A percentile compares a stretch with the other conserved stretches of the same genome.
phyloP scores from a whole-genome alignment of 2,797 vertebrate genomes.

The Neopelma chrysocephalum region DNA sequence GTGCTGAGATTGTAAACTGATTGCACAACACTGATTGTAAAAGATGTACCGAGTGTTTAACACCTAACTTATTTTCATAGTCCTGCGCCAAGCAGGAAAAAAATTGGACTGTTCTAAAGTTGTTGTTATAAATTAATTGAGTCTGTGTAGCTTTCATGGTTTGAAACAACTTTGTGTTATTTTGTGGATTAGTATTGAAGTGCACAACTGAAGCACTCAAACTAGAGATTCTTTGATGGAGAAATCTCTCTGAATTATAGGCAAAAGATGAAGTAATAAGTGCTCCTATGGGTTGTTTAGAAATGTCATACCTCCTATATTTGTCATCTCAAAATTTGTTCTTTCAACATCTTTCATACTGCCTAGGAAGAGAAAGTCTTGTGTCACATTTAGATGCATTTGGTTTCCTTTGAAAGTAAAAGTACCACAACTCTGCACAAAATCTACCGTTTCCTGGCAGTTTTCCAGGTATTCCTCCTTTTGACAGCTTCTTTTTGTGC shows the following conservation, averaged over 20 bases:
- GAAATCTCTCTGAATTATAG: not conserved
- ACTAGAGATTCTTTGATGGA: not conserved
- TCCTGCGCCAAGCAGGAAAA: not conserved
- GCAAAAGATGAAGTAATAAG: not conserved
- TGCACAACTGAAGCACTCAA: not conserved
- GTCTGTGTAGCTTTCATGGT: not conserved
- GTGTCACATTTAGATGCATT: not conserved
- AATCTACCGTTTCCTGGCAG: not conserved
- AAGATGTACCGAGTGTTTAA: not conserved
- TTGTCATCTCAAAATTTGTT: not conserved
- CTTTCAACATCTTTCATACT: not conserved
- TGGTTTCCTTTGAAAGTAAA: not conserved
- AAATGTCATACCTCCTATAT: not conserved
- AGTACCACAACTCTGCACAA: not conserved
- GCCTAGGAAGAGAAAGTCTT: not conserved
- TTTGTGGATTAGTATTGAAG: not conserved
- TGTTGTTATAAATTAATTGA: not conserved
- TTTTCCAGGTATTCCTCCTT: not conserved
- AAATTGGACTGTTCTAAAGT: not conserved
- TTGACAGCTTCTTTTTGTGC: not conserved
- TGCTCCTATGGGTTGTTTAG: not conserved
- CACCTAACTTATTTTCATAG: not conserved
- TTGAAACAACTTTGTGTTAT: not conserved
- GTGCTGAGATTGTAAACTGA: not conserved
- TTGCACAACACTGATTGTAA: not conserved